Percentiles rank a stretch among this genome's conserved stretches.
Conservation (phyloP, 2,797 vertebrate genomes). For the Lacerta agilis region DNA sequence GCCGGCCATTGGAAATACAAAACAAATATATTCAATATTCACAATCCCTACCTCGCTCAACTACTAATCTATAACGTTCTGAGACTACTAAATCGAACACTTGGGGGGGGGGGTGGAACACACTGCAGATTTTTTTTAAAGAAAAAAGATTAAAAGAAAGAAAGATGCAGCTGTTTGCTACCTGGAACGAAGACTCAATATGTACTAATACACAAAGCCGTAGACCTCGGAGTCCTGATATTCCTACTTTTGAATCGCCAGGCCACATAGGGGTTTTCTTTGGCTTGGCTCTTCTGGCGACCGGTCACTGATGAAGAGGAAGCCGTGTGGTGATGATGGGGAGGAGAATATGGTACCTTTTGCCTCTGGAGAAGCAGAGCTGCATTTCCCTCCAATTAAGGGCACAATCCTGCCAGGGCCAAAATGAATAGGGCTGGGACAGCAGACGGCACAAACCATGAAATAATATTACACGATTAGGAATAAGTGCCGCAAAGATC, state of each 20-base stretch:
- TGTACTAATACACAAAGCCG: slow-evolving; percentile 77
- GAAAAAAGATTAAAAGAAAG: too few relatives aligned
- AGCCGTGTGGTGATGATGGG: background rate
- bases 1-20: slow-evolving; percentile 72
- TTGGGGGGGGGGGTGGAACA: slow-evolving; percentile 4
- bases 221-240: slow-evolving; percentile 68
- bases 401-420: background rate
- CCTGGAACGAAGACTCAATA: slow-evolving; percentile 81
- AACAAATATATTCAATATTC: slow-evolving; percentile 83
- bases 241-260: slow-evolving; percentile 73
- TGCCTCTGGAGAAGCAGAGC: slow-evolving; percentile 39
- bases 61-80: slow-evolving; percentile 66
- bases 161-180: slow-evolving; percentile 80
- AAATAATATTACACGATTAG: slow-evolving; percentile 62
- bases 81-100: slow-evolving; percentile 75
- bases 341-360: slow-evolving; percentile 57
- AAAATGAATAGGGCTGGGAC: background rate
- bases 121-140: slow-evolving; percentile 65
- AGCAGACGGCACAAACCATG: slow-evolving; percentile 45
- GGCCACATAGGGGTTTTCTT: slow-evolving; percentile 67
- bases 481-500: slow-evolving; percentile 51
- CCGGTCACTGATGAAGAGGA: slow-evolving; percentile 65
- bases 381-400: slow-evolving; percentile 49
- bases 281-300: slow-evolving; percentile 65
- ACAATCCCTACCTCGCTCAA: slow-evolving; percentile 56